phyloP scores from a whole-genome alignment of 2,888 invertebrate genomes.

The Poecilus cupreus region DNA sequence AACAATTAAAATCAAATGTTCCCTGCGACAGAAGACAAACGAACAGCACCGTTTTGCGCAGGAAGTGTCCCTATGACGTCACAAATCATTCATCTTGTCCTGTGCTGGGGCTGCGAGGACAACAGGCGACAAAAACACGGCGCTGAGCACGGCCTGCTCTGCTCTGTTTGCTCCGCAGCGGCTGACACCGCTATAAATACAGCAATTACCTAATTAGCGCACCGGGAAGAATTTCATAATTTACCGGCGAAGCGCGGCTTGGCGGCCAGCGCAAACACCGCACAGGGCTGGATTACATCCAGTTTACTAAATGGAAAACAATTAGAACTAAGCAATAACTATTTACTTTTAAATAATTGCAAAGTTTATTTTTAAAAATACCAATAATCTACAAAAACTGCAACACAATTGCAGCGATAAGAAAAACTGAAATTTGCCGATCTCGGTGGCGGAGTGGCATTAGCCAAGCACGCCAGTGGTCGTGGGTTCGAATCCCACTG shows the following conservation, averaged over 20 bases:
- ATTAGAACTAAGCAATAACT: too few species aligned
- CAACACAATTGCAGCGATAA: too few species aligned
- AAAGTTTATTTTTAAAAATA: too few species aligned
- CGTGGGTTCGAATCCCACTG: too few species aligned
- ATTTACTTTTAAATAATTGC: too few species aligned
- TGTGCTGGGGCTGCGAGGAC: not conserved
- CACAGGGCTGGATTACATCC: not conserved
- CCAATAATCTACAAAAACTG: too few species aligned
- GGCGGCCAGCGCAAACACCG: conserved; percentile 1
- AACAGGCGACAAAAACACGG: conserved; percentile 34
- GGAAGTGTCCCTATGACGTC: conserved; percentile 12
- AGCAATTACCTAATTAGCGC: conserved; percentile 39
- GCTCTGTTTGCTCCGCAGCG: too few species aligned
- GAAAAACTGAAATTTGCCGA: too few species aligned
- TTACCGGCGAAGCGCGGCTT: not conserved
- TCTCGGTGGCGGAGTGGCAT: too few species aligned
- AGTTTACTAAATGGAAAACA: not conserved
- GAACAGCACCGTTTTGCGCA: conserved; percentile 3
- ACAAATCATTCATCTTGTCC: conserved; percentile 40
- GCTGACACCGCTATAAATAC: conserved; percentile 30
- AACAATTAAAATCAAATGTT: conserved; percentile 33
- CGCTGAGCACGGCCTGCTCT: not conserved
- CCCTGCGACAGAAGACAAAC: conserved; percentile 29
- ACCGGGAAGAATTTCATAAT: conserved; percentile 39
- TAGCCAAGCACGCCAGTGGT: too few species aligned